These are phyloP conservation scores for Halictus quadricinctus DNA, from an alignment of 2,888 invertebrate species.

Conservation along the genomic window DNA sequence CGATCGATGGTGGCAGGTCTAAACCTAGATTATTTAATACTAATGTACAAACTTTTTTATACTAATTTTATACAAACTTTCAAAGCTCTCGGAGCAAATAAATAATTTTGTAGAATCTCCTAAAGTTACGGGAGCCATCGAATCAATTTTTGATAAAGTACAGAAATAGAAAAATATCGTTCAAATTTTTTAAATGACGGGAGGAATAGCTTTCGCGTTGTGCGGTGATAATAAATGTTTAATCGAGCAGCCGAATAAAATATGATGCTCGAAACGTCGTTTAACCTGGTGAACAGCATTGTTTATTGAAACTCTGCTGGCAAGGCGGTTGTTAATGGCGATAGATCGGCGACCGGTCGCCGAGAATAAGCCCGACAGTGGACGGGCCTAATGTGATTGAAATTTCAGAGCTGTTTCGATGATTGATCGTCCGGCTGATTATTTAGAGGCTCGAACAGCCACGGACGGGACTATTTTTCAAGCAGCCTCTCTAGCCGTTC, in stretches of 20 bases:
- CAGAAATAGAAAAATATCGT: too few species aligned
- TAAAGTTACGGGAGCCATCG: background rate
- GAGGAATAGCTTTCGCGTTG: too few species aligned
- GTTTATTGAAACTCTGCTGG: constrained; percentile 36
- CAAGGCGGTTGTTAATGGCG: constrained; percentile 17
- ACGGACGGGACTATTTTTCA: background rate
- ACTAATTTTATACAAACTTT: too few species aligned
- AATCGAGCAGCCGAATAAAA: constrained; percentile 1
- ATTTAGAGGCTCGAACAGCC: constrained; percentile 1
- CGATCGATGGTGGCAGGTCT: too few species aligned
- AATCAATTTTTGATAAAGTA: background rate
- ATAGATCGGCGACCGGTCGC: background rate
- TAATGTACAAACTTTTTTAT: too few species aligned
- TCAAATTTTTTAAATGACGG: too few species aligned
- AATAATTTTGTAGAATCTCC: background rate
- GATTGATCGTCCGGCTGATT: constrained; percentile 20
- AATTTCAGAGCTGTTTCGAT: constrained; percentile 14
- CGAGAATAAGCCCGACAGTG: constrained; percentile 12
- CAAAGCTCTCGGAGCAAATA: background rate
- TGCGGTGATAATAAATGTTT: background rate
- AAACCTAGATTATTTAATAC: too few species aligned
- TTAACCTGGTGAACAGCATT: constrained; percentile 1
- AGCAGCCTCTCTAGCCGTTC: background rate
- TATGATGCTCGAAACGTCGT: constrained; percentile 13
- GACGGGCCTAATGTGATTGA: constrained; percentile 16